Percentiles rank a stretch among this genome's conserved stretches.
These are phyloP conservation scores for Hoplostethus atlanticus DNA, from an alignment of 2,797 vertebrate species.

Conservation along the genomic window DNA sequence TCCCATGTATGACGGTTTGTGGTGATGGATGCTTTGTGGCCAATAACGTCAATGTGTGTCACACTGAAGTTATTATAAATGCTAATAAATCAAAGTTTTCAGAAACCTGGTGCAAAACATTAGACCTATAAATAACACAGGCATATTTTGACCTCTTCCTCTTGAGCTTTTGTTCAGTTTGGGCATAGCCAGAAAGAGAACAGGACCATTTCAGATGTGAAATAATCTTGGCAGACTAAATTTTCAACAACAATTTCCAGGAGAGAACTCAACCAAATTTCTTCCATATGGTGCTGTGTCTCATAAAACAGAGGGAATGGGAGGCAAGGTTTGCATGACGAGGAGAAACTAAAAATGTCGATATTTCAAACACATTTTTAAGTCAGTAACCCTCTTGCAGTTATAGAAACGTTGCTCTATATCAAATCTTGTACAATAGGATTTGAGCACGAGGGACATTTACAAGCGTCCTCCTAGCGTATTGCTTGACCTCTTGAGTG, in stretches of 20 bases:
- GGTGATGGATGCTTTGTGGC: slow-evolving; percentile 55
- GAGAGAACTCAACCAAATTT: slow-evolving; percentile 66
- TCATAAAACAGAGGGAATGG: slow-evolving; percentile 39
- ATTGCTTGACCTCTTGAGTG: slow-evolving; percentile 35
- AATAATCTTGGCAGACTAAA: slow-evolving; percentile 68
- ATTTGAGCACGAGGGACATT: slow-evolving; percentile 34
- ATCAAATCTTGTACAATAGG: slow-evolving; percentile 13
- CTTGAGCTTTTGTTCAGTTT: slow-evolving; percentile 41
- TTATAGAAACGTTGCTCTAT: slow-evolving; percentile 24
- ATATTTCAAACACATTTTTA: slow-evolving; percentile 55
- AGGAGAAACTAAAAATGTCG: slow-evolving; percentile 27
- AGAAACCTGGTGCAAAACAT: slow-evolving; percentile 35
- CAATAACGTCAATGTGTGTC: slow-evolving; percentile 23
- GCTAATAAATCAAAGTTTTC: slow-evolving; percentile 52
- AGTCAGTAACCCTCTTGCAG: slow-evolving; percentile 27
- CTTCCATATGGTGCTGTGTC: slow-evolving; percentile 73
- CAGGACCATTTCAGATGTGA: slow-evolving; percentile 42
- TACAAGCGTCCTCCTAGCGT: slow-evolving; percentile 31
- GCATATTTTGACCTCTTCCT: slow-evolving; percentile 42
- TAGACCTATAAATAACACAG: slow-evolving; percentile 35
- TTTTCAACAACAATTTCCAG: slow-evolving; percentile 67
- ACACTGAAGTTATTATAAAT: slow-evolving; percentile 1
- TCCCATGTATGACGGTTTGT: slow-evolving; percentile 30
- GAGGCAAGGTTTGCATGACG: slow-evolving; percentile 29
- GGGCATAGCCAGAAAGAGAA: slow-evolving; percentile 30